Conservation (phyloP, 2,113 vertebrate species). For the Python bivittatus region DNA sequence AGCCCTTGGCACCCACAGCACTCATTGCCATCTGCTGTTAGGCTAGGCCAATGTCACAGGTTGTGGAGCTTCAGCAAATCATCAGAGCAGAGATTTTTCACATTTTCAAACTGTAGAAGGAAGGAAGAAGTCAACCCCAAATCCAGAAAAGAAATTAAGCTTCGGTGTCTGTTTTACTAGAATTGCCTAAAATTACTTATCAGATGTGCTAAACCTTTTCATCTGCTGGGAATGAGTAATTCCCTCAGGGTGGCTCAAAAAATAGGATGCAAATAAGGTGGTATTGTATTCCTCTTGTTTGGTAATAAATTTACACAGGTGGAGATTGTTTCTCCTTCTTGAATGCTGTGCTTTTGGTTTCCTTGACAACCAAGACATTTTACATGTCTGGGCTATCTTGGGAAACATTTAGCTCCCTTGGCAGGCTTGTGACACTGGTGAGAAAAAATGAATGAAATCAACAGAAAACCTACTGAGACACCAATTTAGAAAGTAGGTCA, state of each 20-base stretch:
- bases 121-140: not conserved
- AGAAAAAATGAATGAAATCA: not conserved
- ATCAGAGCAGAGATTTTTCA: not conserved
- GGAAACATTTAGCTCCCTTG: not conserved
- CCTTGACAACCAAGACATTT: slow-evolving; percentile 12
- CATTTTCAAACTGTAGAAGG: not conserved
- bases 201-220: not conserved
- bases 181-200: not conserved
- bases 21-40: not conserved
- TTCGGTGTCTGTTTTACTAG: not conserved
- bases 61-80: not conserved
- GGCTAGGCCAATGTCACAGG: not conserved
- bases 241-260: not conserved
- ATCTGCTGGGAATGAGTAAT: not conserved
- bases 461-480: not conserved
- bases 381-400: not conserved
- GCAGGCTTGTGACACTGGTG: not conserved
- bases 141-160: not conserved
- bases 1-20: not conserved
- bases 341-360: slow-evolving; percentile 2
- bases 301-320: slow-evolving; percentile 11
- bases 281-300: not conserved
- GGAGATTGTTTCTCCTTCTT: not conserved
- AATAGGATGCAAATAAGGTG: not conserved
- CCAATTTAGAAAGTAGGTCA: not conserved